Evolutionary conservation across 2,888 invertebrate species (phyloP), one percentile per base, ranked within the genome.

Genomic region (Eupeodes latifasciatus): DNA sequence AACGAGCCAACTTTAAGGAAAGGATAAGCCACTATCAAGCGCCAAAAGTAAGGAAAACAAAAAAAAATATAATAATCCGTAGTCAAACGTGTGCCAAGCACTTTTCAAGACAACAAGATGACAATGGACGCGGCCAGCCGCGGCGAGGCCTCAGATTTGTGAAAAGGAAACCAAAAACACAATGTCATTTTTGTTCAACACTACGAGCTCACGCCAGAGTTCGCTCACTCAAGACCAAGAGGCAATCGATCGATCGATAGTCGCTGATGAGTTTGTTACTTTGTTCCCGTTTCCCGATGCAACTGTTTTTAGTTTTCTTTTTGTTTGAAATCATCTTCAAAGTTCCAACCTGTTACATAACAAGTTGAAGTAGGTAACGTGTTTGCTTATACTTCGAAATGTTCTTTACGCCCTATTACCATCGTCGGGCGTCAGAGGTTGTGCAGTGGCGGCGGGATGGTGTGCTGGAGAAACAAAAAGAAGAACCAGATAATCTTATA

Each of bases 321-420:
- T 16, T 62, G 49, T 75, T 62, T 61, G 57, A 19, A 78, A 79
- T 79, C 74, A 74, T 86, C 78, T 53, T 57, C 66, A 67, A 80
- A 87, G 74, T 53, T 57, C 66, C 72, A 80, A 87, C 79, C 86
- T 83, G 76, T 87, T 87, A 76, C 80, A 83, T 83, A 83, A 80
- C 79, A 79, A 86, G 82, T 64, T 14, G n/a, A 6, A 79, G 62
- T 61, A 66, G 69, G 82, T 75, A 75, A 71, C 71, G 86, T 87
- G 83, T 83, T 84, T 84, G 67, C 80, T 80, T 80, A 47, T 66
- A 80, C 64, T 81, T 87, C 79, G 75, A 83, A 71, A 80, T 74
- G 72, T 76, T 87, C 83, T 87, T 87, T 83, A 87, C 86, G 86
- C 87, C 87, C 71, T 81, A 72, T 84, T 74, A 76, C 72, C 36